A percentile compares a stretch with the other conserved stretches of the same genome.
Conservation (phyloP, 1,140 invertebrate genomes). For the Temnothorax longispinosus region DNA sequence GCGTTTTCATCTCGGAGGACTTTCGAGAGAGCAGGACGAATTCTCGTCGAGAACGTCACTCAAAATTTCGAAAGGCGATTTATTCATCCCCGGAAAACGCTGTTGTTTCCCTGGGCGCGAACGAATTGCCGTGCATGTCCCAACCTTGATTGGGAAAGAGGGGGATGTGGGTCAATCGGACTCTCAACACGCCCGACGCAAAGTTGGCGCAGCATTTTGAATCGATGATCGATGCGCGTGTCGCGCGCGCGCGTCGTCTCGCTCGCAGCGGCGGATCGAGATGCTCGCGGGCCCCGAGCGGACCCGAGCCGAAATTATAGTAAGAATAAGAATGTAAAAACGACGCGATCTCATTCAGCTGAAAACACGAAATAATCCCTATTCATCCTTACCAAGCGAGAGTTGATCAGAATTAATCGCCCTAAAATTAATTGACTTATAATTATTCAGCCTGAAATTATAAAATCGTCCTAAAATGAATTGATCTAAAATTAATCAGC, state of each 20-base stretch:
- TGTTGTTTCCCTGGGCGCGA: not conserved
- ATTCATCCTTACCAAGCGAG: not conserved
- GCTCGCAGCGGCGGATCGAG: not conserved
- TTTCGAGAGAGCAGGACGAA: not conserved
- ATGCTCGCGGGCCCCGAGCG: not conserved
- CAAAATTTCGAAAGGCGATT: not conserved
- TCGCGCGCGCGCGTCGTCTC: not conserved
- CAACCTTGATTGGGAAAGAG: not conserved
- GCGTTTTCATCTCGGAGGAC: not conserved
- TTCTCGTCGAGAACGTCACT: not conserved
- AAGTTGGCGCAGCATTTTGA: constrained; percentile 49
- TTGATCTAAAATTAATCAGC: not conserved
- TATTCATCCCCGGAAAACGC: not conserved
- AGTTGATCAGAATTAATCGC: not conserved
- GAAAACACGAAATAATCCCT: not conserved
- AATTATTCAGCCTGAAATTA: not conserved
- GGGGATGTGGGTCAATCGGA: constrained; percentile 4
- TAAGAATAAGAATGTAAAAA: too few species aligned
- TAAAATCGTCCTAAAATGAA: not conserved
- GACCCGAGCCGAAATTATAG: too few species aligned
- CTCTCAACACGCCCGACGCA: not conserved
- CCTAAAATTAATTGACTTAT: too few species aligned
- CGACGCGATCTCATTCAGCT: too few species aligned
- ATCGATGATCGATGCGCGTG: constrained; percentile 59
- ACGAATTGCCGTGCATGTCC: not conserved